Base-by-base conservation (phyloP, 2,113 vertebrate genomes). In the Uria lomvia region DNA sequence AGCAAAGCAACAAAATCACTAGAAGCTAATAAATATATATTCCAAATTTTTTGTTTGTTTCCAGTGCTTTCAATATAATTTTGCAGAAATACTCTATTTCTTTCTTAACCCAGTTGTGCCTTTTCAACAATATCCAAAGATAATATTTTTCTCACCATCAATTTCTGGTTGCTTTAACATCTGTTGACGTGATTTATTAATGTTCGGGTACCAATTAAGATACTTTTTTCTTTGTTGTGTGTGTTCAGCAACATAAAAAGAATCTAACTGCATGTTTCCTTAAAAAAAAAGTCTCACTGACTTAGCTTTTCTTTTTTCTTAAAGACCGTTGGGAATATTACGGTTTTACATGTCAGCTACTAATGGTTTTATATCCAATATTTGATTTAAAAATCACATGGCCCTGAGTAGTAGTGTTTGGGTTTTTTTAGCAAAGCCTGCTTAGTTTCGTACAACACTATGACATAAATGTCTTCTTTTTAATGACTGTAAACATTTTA, bases 401-500 rank as follows among this genome's bases (percentile, higher is more conserved):
- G 55, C 42, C 50, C 77, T 95, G 67, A 96, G 84, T 80, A 68
- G 86, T 27, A 72, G 27, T 91, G 75, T 94, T 95, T 95, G 47
- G 12, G 12, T 71, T 89, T 90, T 66, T 92, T 96, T 74, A 82
- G 73, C 36, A 59, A 88, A 74, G 75, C 58, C 95, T 97, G 96
- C 90, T 96, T 97, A 96, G 86, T 95, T 96, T 97, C 81, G 1
- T 90, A 15, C 66, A 95, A 84, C 93, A 95, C 95, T 68, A 26
- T 0, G 12, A 95, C 95, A 93, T 96, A 97, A 97, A 97, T 86
- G 91, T 92, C 92, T 93, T 95, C 55, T 96, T 88, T 95, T 95
- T 97, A 97, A 88, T 86, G 96, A 88, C 88, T 92, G 66, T 92
- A 96, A 97, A 96, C 92, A 92, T 94, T 96, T 81, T 95, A 88